Base-by-base conservation (phyloP, 2,113 vertebrate species). In the Cygnus atratus region DNA sequence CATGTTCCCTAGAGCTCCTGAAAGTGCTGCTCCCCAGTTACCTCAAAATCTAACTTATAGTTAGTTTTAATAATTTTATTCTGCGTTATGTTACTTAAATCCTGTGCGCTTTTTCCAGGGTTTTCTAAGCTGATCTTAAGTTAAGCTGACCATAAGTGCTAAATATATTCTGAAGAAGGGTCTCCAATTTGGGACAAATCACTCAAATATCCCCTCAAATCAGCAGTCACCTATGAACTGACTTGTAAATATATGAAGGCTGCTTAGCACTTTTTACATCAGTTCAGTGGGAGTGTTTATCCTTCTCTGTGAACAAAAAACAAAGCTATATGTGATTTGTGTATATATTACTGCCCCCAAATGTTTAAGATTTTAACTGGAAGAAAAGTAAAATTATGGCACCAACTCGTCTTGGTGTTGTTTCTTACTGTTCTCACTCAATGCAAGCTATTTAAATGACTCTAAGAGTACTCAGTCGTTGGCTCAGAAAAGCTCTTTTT, bases 1-100 rank as follows among this genome's bases (percentile, higher is more conserved):
- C 17, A 71, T 62, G 11, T 11, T 52, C 9, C 37, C 25, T 6
- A 43, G 16, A 61, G 43, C 18, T 78, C 18, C 55, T 54, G 35
- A 7, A 91, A 75, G 9, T 31, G 9, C 41, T 11, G 7, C 25
- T 79, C 24, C 50, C 24, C 50, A 70, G 25, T 70, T 70, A 44
- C 46, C 52, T 55, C 11, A 37, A 1, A 43, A 73, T 77, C 71
- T 46, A 33, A 46, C 12, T 37, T 11, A 14, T 41, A 10, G 6
- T 80, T 91, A 43, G 41, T 12, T 70, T 91, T 33, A 59, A 25
- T 72, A 44, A 75, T 50, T 24, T 67, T 55, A 14, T 35, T 44
- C 29, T 73, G 11, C 15, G 18, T 17, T 6, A 17, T 39, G 2
- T 62, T 72, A 39, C 0, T 0, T 14, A 44, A 39, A 22, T 33